These are phyloP conservation scores for Theonella swinhoei DNA, from an alignment of 37 sponge, comb jelly and placozoan species.

Conservation along the genomic window DNA sequence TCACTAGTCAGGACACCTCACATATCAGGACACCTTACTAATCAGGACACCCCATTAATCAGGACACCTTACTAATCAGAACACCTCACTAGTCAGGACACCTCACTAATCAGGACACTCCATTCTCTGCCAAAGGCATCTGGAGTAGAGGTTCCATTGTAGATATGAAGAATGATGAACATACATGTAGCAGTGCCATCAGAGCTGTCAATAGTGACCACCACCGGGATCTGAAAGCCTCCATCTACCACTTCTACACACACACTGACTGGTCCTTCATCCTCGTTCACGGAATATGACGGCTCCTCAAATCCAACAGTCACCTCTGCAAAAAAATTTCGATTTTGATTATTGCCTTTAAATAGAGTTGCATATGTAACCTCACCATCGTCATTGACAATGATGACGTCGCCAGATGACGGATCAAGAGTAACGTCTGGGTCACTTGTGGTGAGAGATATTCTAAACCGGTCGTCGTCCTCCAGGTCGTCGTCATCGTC, in stretches of 20 bases:
- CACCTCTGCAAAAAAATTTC: neutral
- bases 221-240: neutral
- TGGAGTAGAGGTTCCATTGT: too few species aligned
- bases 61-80: too few species aligned
- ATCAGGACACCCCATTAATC: too few species aligned
- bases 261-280: neutral
- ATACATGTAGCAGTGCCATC: neutral
- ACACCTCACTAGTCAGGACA: too few species aligned
- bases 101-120: too few species aligned
- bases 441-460: neutral
- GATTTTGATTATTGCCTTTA: too few species aligned
- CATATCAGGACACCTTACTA: too few species aligned
- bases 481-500: slow-evolving; percentile 1
- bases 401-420: neutral
- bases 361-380: too few species aligned
- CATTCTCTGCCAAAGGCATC: too few species aligned
- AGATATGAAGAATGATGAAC: too few species aligned
- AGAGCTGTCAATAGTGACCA: neutral
- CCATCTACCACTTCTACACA: neutral
- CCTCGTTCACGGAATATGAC: neutral
- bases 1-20: too few species aligned
- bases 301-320: neutral
- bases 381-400: slow-evolving; percentile 3
- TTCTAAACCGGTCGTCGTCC: neutral
- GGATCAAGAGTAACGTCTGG: neutral